Evolutionary conservation across 2,113 vertebrate species (phyloP), one percentile per base, ranked within the genome.

Genomic region (Potamarius usumacintae): DNA sequence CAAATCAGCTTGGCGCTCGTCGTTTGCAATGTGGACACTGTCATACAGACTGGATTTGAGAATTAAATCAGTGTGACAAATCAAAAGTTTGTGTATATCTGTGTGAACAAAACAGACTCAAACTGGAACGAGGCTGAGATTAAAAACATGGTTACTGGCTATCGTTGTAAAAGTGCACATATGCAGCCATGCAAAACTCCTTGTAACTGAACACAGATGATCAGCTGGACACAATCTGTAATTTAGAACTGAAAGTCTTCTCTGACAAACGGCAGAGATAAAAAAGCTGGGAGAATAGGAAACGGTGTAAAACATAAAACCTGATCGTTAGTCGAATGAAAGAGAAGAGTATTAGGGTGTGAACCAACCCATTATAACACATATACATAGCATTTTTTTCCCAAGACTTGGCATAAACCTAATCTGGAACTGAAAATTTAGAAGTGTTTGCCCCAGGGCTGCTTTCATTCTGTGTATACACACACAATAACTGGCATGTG

Each of bases 261-360:
- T 2, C 42, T 79, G 85, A 65, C 48, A 79, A 78, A 65, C 11
- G 25, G 30, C 42, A 30, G 34, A 76, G 81, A 84, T 83, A 42
- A 87, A 84, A 84, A 81, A n/a, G 50, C 30, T 62, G 67, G 11
- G 30, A 48, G 65, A 50, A 50, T 53, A 18, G 22, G 30, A 34
- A 30, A 81, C 27, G 72, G 69, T 78, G 57, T 87, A 84, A 87
- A 83, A 77, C 22, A 72, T 78, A 81, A 77, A 87, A 87, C 71
- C 17, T 65, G 69, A 78, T 87, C 48, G 3, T 77, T 77, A 55
- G 10, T 1, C 12, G 78, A 62, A 77, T 57, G 58, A 87, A 67
- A 84, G 86, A 72, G 48, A 62, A n/a, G 58, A 53, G 58, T 50
- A 65, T 67, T 30, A 1, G 50, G 58, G 81, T 58, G 58, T 55